Evolutionary conservation across 2,888 invertebrate species (phyloP), one percentile per base, ranked within the genome.

Genomic region (Drosophila glabriapex): DNA sequence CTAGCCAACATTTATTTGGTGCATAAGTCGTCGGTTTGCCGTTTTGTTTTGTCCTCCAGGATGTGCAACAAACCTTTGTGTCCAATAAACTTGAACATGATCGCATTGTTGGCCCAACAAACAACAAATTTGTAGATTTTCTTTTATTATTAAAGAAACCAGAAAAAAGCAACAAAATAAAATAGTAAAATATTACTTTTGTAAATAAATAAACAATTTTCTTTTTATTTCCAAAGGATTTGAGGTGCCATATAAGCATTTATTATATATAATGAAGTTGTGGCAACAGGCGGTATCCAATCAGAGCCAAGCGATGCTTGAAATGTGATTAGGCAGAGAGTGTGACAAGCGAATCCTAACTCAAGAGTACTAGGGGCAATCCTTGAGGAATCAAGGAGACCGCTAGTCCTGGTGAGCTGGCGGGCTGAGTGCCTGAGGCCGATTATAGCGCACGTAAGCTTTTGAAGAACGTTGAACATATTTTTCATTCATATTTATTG

Each of bases 161-260:
- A 75, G 56, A 76, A 70, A 66, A 71, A 71, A 61, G 66, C 83
- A 85, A 87, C 79, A 89, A 90, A 85, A 85, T 85, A 90, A 87
- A 89, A 87, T 90, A 87, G 90, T 80, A 89, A 87, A 87, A 90
- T 87, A 90, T 87, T 90, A 87, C 90, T 90, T 87, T 87, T 87
- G 86, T 87, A 87, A 87, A 87, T 87, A 87, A 86, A 89, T 61
- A 58, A 33, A 53, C 19, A 50, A 43, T 22, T 25, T 35, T 50
- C 49, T 73, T 89, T 56, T 75, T 41, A 68, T 76, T 76, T 65
- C 22, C 55, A 25, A 12, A 33, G 12, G 37, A 31, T 22, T 6
- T n/a, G 10, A 28, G 4, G 2, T 22, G 33, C 22, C n/a, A 33
- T 3, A 22, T 4, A 31, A 53, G 2, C 46, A 14, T 14, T 2